phyloP scores from a whole-genome alignment of 2,797 vertebrate species.

The Sebastes oblongus region DNA sequence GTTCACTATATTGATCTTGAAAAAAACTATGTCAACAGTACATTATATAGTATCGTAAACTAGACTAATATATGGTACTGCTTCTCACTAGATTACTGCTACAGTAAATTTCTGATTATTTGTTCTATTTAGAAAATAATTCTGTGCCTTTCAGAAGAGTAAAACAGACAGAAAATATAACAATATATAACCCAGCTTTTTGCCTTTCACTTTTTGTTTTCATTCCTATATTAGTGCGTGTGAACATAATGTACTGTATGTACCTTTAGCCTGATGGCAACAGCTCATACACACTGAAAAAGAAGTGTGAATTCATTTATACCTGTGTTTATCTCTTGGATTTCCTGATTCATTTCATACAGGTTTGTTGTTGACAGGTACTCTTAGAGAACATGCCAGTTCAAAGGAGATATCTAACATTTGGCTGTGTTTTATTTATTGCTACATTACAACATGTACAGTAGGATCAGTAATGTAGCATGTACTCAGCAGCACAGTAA shows the following conservation, averaged over 20 bases:
- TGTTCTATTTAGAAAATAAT: neutral
- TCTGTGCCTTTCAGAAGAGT: neutral
- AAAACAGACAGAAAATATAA: neutral
- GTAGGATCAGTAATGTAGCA: conserved; percentile 36
- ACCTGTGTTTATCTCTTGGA: neutral
- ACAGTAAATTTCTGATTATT: neutral
- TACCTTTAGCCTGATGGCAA: neutral
- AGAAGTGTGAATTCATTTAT: neutral
- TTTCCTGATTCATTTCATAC: neutral
- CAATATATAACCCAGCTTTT: neutral
- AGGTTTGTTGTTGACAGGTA: neutral
- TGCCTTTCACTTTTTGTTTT: neutral
- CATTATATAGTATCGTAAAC: neutral
- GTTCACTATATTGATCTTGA: neutral
- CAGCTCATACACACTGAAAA: neutral
- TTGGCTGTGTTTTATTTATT: neutral
- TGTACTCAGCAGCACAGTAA: conserved; percentile 47
- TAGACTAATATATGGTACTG: neutral
- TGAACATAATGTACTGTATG: neutral
- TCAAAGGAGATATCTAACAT: conserved; percentile 1
- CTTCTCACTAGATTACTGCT: neutral
- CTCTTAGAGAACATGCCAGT: neutral
- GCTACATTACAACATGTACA: conserved; percentile 18
- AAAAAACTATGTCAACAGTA: neutral
- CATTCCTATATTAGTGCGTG: neutral